A percentile compares a stretch with the other conserved stretches of the same genome.
phyloP scores from a whole-genome alignment of 2,113 vertebrate genomes.

The Laterallus jamaicensis region DNA sequence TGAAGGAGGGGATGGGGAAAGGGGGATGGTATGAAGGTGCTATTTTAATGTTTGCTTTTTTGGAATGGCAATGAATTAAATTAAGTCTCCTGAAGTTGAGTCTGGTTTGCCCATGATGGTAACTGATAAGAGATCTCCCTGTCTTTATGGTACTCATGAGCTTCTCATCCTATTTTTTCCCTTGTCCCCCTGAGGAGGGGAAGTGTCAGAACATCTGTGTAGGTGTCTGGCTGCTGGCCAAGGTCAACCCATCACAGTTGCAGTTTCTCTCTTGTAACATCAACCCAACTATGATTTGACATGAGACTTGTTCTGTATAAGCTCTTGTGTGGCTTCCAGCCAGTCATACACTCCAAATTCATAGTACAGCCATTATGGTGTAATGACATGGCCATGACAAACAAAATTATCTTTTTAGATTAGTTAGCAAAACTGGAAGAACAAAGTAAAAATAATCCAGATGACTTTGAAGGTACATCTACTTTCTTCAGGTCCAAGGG shows the following conservation, averaged over 20 bases:
- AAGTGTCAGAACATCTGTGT: neutral
- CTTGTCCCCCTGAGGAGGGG: neutral
- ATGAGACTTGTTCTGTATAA: rapidly evolving
- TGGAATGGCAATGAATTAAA: neutral
- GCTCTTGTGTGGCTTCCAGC: neutral
- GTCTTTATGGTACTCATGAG: neutral
- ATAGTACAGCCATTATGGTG: neutral
- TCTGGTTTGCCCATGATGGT: neutral
- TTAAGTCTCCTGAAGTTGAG: neutral
- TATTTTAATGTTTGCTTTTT: neutral
- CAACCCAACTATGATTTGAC: neutral
- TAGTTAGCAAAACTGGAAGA: neutral
- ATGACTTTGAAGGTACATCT: neutral
- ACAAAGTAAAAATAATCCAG: neutral
- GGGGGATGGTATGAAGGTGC: neutral
- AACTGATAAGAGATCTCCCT: neutral
- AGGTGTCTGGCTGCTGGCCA: neutral
- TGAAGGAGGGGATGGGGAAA: neutral
- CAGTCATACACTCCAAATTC: neutral
- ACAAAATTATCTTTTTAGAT: neutral
- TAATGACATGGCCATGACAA: neutral
- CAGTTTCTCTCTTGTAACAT: neutral
- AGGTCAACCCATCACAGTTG: neutral
- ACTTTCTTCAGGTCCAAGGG: neutral
- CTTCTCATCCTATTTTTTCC: neutral